A percentile compares a stretch with the other conserved stretches of the same genome.
phyloP scores from a whole-genome alignment of 1,140 invertebrate genomes.

The Rhopalosiphum padi region DNA sequence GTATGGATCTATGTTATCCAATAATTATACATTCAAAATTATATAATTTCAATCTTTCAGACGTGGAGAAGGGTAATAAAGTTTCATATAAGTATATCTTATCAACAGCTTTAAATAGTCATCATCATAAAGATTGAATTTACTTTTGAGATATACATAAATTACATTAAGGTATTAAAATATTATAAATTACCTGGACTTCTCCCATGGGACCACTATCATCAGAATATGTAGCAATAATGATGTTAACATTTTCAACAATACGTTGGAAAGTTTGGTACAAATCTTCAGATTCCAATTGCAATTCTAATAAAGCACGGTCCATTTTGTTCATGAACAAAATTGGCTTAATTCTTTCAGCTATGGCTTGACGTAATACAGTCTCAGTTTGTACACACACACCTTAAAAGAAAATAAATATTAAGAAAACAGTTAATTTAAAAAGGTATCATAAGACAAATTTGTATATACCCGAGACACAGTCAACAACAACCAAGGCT shows the following conservation, averaged over 20 bases:
- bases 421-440: not conserved
- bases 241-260: constrained; percentile 99
- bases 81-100: constrained; percentile 17
- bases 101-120: not conserved
- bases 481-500: constrained; percentile 98
- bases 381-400: constrained; percentile 99
- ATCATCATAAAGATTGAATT: constrained; percentile 39
- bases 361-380: constrained; percentile 97
- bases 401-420: constrained; percentile 69
- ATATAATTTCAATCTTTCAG: too few relatives aligned
- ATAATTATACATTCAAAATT: too few relatives aligned
- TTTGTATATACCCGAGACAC: constrained; percentile 88
- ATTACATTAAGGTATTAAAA: not conserved
- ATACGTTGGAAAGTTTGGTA: constrained; percentile 99
- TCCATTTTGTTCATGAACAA: constrained; percentile 99
- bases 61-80: constrained; percentile 40
- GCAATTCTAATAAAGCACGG: constrained; percentile 92
- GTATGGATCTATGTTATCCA: too few relatives aligned
- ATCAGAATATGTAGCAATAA: constrained; percentile 98
- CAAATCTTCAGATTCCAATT: constrained; percentile 94
- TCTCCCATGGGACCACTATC: constrained; percentile 98
- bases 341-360: constrained; percentile 98
- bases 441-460: not conserved
- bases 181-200: constrained; percentile 75
- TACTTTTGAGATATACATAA: not conserved